These are phyloP conservation scores for Lasiurus cinereus DNA, from an alignment of 2,113 vertebrate species.

Conservation along the genomic window DNA sequence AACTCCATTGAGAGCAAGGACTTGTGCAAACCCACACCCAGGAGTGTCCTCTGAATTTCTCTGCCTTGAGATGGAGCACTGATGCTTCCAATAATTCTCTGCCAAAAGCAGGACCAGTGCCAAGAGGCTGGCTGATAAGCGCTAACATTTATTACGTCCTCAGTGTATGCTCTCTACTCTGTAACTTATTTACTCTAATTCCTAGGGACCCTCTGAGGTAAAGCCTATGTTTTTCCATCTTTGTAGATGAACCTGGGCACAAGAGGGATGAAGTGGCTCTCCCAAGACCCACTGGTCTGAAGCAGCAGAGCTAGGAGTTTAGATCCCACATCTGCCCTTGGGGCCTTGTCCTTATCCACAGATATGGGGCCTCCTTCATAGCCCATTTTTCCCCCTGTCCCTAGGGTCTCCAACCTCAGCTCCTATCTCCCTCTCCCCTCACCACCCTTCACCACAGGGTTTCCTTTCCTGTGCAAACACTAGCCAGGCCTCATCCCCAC, in stretches of 20 bases:
- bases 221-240: not conserved
- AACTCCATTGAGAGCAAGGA: not conserved
- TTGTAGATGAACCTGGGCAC: not conserved
- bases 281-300: not conserved
- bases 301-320: not conserved
- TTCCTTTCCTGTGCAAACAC: not conserved
- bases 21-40: not conserved
- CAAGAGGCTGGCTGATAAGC: not conserved
- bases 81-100: not conserved
- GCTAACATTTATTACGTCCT: rapidly evolving
- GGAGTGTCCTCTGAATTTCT: not conserved
- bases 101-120: not conserved
- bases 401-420: not conserved
- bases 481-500: not conserved
- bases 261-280: not conserved
- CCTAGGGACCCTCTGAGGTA: not conserved
- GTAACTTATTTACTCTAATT: not conserved
- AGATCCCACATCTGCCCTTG: not conserved
- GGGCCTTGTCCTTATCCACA: not conserved
- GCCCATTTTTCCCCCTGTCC: not conserved
- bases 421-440: not conserved
- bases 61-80: not conserved
- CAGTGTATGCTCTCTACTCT: not conserved
- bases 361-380: not conserved
- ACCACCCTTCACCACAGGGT: not conserved